Base-by-base conservation (phyloP, 2,113 vertebrate species). In the Oncorhynchus gorbuscha region DNA sequence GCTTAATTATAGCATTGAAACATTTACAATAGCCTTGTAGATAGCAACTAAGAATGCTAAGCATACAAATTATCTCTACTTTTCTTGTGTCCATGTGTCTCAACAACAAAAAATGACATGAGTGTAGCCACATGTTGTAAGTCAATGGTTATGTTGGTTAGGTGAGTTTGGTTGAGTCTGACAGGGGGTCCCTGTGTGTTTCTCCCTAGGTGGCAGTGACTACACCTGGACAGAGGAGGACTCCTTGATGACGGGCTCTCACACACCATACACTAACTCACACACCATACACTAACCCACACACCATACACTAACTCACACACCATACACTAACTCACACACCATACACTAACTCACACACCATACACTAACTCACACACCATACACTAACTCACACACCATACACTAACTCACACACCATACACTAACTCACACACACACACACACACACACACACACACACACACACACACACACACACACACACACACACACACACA, bases 171-270 rank as follows among this genome's bases (percentile, higher is more conserved):
- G 72, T 62, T 48, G 18, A 45, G 18, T n/a, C 59, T 20, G 59
- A 22, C 16, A 16, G n/a, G 59, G n/a, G 32, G 8, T 45, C 39
- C 48, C 35, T 24, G 39, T 87, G 76, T 90, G 73, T 90, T 61
- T 88, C 89, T 94, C 87, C 90, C 91, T 93, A 98, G 98, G 95
- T 99, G 89, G 93, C 93, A 84, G 97, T 98, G 96, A 99, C 92
- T 95, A 96, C 80, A 90, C 95, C 88, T 96, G 96, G 94, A 94
- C 91, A 26, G 83, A 92, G 83, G 94, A 92, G 78, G 94, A 92
- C 73, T 89, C 87, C 2, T 64, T 65, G 69, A 77, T 80, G 48
- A 74, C 35, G 6, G 35, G 35, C 6, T 35, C 49, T 51, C 14
- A 39, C 30, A 16, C 59, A 62, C 28, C 11, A 61, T 4, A 20